Evolutionary conservation across 2,113 vertebrate species (phyloP), one percentile per base, ranked within the genome.

Genomic region (Ageneiosus marmoratus): DNA sequence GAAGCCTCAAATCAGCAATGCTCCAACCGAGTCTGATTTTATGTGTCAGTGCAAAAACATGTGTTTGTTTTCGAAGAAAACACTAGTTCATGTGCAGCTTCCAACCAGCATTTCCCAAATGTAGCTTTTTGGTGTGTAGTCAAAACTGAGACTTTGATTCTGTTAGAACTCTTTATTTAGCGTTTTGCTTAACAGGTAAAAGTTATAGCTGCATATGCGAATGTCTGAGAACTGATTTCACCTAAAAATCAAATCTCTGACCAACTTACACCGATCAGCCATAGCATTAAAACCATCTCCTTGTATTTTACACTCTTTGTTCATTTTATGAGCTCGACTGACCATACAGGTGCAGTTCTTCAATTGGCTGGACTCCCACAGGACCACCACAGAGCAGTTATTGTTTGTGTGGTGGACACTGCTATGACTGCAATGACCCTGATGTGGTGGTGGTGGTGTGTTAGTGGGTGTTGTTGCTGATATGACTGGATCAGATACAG

Each of bases 1-100:
- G 84, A 82, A 84, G 81, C 90, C 89, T 90, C 89, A 86, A 91
- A 89, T 89, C 87, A 83, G 41, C 53, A 16, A 13, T n/a, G 15
- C 11, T 89, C 86, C 82, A 85, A 78, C 83, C 60, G 86, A 87
- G 86, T 89, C 87, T 89, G 84, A 89, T 75, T 87, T 67, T 83
- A 81, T 86, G 70, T 83, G 81, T 62, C 16, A 46, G 85, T 84
- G 83, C 87, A 55, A 84, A 55, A 75, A 53, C 48, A 46, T 44
- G 48, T 20, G 8, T 32, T 18, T 73, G 69, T 29, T 73, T 50
- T 73, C 11, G 5, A 18, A 50, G n/a, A 74, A 29, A 74, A 74
- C 46, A 51, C 7, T 53, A 53, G 18, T 8, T 53, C 2, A 50
- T 37, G 5, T 18, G 18, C n/a, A 79, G 77, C 27, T 6, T 5